Evolutionary conservation across 1,140 invertebrate species (phyloP), one percentile per base, ranked within the genome.

Genomic region (Chrysomallon squamiferum): DNA sequence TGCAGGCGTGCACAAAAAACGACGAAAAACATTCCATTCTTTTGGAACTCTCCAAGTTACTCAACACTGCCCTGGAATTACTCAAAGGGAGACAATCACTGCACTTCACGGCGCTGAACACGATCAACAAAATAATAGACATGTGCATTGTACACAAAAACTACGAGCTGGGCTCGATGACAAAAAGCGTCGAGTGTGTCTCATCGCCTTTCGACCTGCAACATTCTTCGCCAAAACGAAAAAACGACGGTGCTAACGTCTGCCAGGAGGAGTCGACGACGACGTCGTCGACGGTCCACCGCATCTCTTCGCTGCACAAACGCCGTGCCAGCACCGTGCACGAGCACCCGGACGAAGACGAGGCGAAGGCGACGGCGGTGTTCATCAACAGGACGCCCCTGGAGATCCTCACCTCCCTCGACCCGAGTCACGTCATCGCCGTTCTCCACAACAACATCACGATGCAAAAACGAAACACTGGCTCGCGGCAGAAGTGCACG

Each of bases 401-500:
- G 80, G 88, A 88, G 60, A 85, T 88, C 15, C 74, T 89, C 35
- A 84, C 84, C 3, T 84, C 78, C 43, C 80, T 80, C 18, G 85
- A 89, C 59, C 88, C 88, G 0, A 82, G 86, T 59, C 85, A 88
- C 6, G 86, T 91, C 22, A 84, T 91, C 32, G 90, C 89, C 71
- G 88, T 89, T 41, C 84, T 91, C 27, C 90, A 91, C 78, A 91
- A 91, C 74, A 88, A 89, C 20, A 89, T 92, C 45, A 91, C 90
- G 4, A 87, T 91, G 81, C 90, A 91, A 74, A 91, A 91, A 72
- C 77, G 90, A 63, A 89, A 90, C n/a, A 89, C 89, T 6, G 90
- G 89, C 25, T 87, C 88, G 49, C 86, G 88, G 65, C 88, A 89
- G 67, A 87, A 88, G 70, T 91, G 90, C 77, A 87, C 89, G 45